phyloP scores from a whole-genome alignment of 2,113 vertebrate genomes.

The Ciconia boyciana region DNA sequence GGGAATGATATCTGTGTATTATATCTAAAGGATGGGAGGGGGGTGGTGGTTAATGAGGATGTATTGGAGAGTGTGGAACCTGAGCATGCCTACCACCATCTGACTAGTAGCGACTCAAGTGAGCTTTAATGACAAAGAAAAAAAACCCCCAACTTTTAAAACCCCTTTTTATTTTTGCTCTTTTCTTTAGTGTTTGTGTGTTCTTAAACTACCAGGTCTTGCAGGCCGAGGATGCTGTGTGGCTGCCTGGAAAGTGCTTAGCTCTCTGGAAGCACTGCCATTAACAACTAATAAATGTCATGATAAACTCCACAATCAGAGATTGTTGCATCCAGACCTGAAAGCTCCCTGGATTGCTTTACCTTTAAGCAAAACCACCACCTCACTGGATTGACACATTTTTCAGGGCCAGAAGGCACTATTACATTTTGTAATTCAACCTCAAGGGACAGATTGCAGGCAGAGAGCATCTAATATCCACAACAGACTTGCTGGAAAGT shows the following conservation, averaged over 20 bases:
- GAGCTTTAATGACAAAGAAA: background rate
- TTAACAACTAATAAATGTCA: constrained; percentile 28
- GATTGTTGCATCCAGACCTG: background rate
- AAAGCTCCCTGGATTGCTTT: background rate
- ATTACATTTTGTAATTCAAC: background rate
- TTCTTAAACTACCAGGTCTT: background rate
- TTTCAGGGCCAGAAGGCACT: background rate
- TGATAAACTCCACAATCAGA: background rate
- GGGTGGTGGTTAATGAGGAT: too few relatives aligned
- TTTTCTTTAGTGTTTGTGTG: background rate
- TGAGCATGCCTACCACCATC: background rate
- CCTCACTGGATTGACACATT: background rate
- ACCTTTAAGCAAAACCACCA: background rate
- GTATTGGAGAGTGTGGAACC: too few relatives aligned
- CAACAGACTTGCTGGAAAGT: background rate
- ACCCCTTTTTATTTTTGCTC: background rate
- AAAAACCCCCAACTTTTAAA: background rate
- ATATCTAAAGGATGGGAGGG: too few relatives aligned
- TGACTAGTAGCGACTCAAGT: background rate
- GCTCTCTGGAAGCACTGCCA: constrained; percentile 5
- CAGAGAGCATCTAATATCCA: background rate
- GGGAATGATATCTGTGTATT: too few relatives aligned
- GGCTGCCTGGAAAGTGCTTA: background rate
- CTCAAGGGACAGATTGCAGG: background rate
- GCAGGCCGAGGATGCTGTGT: background rate